Base-by-base conservation (phyloP, 2,888 invertebrate species). In the Ephialtes manifestator region DNA sequence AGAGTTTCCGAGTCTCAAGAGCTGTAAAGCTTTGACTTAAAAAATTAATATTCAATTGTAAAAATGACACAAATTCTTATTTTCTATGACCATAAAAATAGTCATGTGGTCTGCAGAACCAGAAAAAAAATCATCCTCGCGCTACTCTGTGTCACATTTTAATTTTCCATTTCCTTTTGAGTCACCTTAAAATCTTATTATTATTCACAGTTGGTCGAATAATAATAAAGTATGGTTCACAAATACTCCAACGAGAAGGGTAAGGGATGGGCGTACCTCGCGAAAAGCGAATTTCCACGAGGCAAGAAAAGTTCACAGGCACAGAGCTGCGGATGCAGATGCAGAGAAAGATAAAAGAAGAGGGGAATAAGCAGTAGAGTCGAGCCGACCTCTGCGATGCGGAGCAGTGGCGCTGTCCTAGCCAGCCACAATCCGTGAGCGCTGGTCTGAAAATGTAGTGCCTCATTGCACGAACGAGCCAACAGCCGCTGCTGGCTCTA, bases 191-290 rank as follows among this genome's bases (percentile, higher is more conserved):
- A 28, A 13, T 70, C 68, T 79, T 53, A 31, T 70, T 35, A 63
- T 81, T 76, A 65, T 81, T 63, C 76, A 28, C 15, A 60, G 13
- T 28, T 24, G 51, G 39, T 58, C 63, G 70, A 63, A 63, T 76
- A 76, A 63, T 81, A 71, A 76, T 76, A 71, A 70, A 48, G 28
- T 18, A 28, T 43, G 70, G 20, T 39, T 65, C 53, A n/a, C 63
- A 24, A 53, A 55, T 65, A 81, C 15, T 55, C 43, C 11, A 20
- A 48, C 28, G 43, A 20, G 65, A 48, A 39, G 15, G 46, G 39
- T 43, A 20, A 65, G 31, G 18, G 20, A n/a, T 8, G 39, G 43
- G 13, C 24, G 58, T 2, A 60, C 63, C 81, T 46, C 71, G 15
- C 31, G 18, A 48, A 74, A 72, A 51, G 53, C 31, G 67, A 39